Percentiles rank a stretch among this genome's conserved stretches.
phyloP scores from a whole-genome alignment of 2,888 invertebrate species.

The Gymnocheta viridis region DNA sequence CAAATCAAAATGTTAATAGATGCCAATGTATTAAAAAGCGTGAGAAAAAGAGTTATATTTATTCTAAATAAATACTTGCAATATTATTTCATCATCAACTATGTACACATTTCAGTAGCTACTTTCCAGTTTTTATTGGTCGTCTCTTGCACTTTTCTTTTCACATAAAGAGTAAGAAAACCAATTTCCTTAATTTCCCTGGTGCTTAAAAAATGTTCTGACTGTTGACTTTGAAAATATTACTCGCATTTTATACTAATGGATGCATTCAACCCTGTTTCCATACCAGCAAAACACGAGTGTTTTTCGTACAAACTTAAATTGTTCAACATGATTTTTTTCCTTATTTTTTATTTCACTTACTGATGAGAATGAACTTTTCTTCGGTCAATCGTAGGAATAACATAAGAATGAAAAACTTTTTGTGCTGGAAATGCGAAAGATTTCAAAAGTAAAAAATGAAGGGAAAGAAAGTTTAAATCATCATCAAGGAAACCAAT shows the following conservation, averaged over 20 bases:
- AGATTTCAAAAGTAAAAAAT: not conserved
- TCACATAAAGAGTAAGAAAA: slow-evolving; percentile 37
- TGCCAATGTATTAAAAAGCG: too few relatives aligned
- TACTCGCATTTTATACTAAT: slow-evolving; percentile 64
- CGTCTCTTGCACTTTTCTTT: slow-evolving; percentile 14
- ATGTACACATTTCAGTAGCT: slow-evolving; percentile 30
- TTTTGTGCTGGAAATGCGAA: not conserved
- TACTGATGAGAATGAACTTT: slow-evolving; percentile 16
- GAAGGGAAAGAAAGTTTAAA: not conserved
- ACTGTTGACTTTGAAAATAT: slow-evolving; percentile 65
- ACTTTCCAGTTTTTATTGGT: slow-evolving; percentile 13
- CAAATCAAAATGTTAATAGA: too few relatives aligned
- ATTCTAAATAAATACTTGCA: not conserved
- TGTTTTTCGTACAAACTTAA: slow-evolving; percentile 35
- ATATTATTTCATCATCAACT: slow-evolving; percentile 12
- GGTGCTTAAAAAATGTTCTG: slow-evolving; percentile 50
- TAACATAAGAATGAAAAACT: slow-evolving; percentile 21
- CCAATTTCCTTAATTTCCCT: slow-evolving; percentile 64
- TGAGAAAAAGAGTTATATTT: too few relatives aligned
- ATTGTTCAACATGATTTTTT: slow-evolving; percentile 29
- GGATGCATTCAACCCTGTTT: slow-evolving; percentile 56
- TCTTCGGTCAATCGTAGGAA: slow-evolving; percentile 24
- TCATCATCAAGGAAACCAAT: slow-evolving; percentile 57
- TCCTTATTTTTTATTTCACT: slow-evolving; percentile 5
- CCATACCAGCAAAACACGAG: not conserved